Evolutionary conservation across 2,113 vertebrate genomes (phyloP).

Genomic region (Coptodon rendalli): DNA sequence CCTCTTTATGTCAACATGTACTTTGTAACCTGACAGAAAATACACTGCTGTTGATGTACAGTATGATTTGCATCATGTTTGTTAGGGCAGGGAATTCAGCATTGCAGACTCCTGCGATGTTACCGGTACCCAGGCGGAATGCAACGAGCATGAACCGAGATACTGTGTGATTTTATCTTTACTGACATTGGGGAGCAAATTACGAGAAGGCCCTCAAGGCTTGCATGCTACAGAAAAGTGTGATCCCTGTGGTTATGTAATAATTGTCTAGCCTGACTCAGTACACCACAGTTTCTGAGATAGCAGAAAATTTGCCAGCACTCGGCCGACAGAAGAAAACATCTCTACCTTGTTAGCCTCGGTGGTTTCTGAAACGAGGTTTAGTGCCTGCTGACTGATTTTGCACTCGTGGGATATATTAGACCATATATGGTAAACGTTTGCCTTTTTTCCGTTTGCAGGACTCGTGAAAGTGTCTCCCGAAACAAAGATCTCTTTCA

Average conservation of each 20-base stretch:
- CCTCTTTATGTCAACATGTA: conserved; percentile 6
- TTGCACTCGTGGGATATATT: background rate
- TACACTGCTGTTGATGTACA: background rate
- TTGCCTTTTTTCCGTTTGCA: background rate
- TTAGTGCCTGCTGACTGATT: conserved; percentile 22
- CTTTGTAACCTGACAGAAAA: conserved; percentile 11
- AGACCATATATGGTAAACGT: background rate
- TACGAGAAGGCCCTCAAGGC: conserved; percentile 42
- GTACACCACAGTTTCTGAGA: background rate
- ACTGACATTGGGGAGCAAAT: conserved; percentile 35
- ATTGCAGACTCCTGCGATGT: background rate
- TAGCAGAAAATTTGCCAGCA: conserved; percentile 1
- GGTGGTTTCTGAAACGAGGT: conserved; percentile 4
- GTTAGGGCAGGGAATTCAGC: background rate
- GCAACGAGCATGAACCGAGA: background rate
- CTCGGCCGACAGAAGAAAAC: conserved; percentile 16
- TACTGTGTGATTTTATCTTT: conserved; percentile 31
- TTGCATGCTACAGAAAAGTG: conserved; percentile 23
- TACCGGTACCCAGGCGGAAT: background rate
- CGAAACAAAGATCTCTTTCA: background rate
- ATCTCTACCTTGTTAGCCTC: conserved; percentile 12
- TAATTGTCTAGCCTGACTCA: conserved; percentile 31
- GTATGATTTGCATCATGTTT: background rate
- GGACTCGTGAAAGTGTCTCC: background rate
- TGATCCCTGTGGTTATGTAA: conserved; percentile 48